Conservation (phyloP, 2,888 invertebrate genomes). For the Sinotaia quadrata region DNA sequence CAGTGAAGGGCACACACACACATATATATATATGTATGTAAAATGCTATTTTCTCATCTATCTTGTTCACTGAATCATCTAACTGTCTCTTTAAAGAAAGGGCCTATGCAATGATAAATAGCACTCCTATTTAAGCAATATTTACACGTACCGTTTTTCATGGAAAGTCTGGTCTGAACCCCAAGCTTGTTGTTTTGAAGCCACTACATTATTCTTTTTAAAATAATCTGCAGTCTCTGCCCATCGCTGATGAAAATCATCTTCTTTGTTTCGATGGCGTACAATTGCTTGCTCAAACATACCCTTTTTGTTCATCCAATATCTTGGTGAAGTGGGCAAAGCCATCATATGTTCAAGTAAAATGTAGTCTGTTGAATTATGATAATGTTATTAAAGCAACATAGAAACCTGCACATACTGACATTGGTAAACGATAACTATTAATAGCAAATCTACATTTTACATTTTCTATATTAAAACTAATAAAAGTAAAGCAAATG, state of each 20-base stretch:
- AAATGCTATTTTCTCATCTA: too few species aligned
- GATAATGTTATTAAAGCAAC: background rate
- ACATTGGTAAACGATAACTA: background rate
- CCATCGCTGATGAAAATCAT: slow-evolving; percentile 66
- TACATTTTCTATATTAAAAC: background rate
- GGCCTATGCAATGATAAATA: too few species aligned
- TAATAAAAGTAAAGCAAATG: background rate
- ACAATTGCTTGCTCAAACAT: slow-evolving; percentile 68
- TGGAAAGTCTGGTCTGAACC: slow-evolving; percentile 63
- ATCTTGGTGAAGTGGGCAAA: slow-evolving; percentile 64
- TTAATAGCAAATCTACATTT: background rate
- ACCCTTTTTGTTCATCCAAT: slow-evolving; percentile 67
- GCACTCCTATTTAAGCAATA: too few species aligned
- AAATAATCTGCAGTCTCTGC: slow-evolving; percentile 64
- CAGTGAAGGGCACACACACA: too few species aligned
- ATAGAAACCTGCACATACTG: background rate
- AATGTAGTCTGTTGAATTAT: background rate
- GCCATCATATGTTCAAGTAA: slow-evolving; percentile 53
- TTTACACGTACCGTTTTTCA: slow-evolving; percentile 63
- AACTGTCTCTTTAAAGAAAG: too few species aligned
- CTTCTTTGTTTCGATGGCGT: slow-evolving; percentile 60
- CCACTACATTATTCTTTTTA: slow-evolving; percentile 61
- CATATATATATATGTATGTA: too few species aligned
- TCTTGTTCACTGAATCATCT: too few species aligned
- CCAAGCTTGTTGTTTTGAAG: slow-evolving; percentile 67